Evolutionary conservation across 2,113 vertebrate genomes (phyloP), one percentile per base, ranked within the genome.

Genomic region (Toxotes jaculatrix): DNA sequence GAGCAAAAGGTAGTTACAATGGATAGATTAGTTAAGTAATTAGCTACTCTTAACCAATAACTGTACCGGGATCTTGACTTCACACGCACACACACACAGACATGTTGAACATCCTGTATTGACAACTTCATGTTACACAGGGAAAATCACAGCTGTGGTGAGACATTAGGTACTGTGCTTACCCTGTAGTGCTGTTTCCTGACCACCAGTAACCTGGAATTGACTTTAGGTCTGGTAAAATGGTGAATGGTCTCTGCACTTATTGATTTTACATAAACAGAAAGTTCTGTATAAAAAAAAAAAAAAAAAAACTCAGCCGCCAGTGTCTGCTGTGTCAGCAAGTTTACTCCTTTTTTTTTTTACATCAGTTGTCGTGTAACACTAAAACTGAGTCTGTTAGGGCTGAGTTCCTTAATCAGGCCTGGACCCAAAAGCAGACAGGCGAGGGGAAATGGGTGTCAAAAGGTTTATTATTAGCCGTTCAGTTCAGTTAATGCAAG

Each of bases 241-340:
- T 34, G 49, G n/a, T 61, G 51, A 59, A 70, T 63, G 23, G 43
- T 71, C 14, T 63, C 64, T 71, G 57, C 16, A 21, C 40, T 56
- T 79, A 60, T 68, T 84, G 65, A 84, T 84, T 87, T 81, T 36
- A 65, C 77, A 80, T 74, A 62, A 74, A 80, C 59, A 45, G 57
- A 56, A 74, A 59, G 57, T 40, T 5, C 1, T 69, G 32, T 69
- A 73, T 61, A 8, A 42, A 51, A 23, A 21, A 38, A 4, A 63
- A 2, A 27, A 57, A 6, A 55, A 11, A 34, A 55, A 27, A 55
- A 10, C 11, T 62, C 53, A 75, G 3, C 51, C 23, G 56, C 21
- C 14, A 38, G 17, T 43, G 7, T 68, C 57, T 72, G 21, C 61
- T 65, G 61, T 17, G 57, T 64, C 38, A 71, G 70, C 42, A 34